These are phyloP conservation scores for Isichthys henryi DNA, from an alignment of 2,113 vertebrate genomes.

Conservation along the genomic window DNA sequence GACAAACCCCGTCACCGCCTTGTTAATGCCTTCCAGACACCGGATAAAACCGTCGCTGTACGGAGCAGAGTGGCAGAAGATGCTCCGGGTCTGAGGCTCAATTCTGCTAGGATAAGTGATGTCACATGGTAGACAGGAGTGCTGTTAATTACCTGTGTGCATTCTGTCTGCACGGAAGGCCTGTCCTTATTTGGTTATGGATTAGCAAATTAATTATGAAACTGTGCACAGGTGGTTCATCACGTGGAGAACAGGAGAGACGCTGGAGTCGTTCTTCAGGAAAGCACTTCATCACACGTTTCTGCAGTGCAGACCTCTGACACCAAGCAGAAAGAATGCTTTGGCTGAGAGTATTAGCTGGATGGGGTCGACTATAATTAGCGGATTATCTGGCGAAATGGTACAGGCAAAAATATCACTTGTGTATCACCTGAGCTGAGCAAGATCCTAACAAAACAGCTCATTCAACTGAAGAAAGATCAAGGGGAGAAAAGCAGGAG, in stretches of 20 bases:
- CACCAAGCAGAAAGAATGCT: constrained; percentile 23
- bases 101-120: constrained; percentile 50
- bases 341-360: neutral
- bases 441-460: neutral
- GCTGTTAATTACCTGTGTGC: constrained; percentile 62
- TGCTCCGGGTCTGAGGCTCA: constrained; percentile 43
- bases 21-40: neutral
- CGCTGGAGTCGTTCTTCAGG: constrained; percentile 40
- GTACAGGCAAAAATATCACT: neutral
- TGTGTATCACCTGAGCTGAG: neutral
- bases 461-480: neutral
- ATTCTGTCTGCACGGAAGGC: constrained; percentile 44
- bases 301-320: neutral
- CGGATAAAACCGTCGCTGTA: neutral
- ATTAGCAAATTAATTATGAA: constrained; percentile 66
- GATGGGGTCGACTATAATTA: constrained; percentile 16
- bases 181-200: constrained; percentile 53
- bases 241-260: constrained; percentile 19
- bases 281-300: constrained; percentile 40
- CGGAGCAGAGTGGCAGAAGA: neutral
- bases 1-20: neutral
- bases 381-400: neutral
- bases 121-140: constrained; percentile 46
- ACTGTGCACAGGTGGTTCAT: constrained; percentile 58
- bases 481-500: neutral